Evolutionary conservation across 2,888 invertebrate species (phyloP), one percentile per base, ranked within the genome.

Genomic region (Trichacis sp.): DNA sequence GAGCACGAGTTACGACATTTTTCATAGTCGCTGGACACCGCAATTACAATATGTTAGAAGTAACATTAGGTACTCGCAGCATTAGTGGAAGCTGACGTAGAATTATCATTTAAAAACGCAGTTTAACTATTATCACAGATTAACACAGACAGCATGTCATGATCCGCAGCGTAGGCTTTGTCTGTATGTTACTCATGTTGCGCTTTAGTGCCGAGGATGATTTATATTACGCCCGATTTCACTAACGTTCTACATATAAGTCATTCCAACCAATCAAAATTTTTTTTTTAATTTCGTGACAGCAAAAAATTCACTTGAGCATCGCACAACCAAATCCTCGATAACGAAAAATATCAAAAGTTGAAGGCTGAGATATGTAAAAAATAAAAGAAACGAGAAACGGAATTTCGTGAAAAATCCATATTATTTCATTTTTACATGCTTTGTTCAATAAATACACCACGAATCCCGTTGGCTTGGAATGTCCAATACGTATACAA

Each of bases 91-190:
- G 73, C 74, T 74, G 73, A 66, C 68, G 70, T 64, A 69, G 59
- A 75, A 74, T 64, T 56, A 61, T 58, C 54, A 52, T 57, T 56
- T 60, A 57, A 40, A 64, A 51, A 61, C 66, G 63, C 69, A 64
- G 48, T 71, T 78, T 77, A 81, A 81, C 79, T 83, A 82, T 79
- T 83, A 83, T 82, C 82, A 82, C 82, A 82, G 82, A 83, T 82
- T 79, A 76, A 71, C 77, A 78, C 77, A 81, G 78, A 80, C 79
- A 78, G 78, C 73, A 76, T 76, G 75, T 76, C 76, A 73, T 74
- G 71, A 73, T 68, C 33, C 73, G 77, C 68, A 50, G 56, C 33
- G 47, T 63, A 62, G 66, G 66, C 59, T 64, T 69, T 64, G 70
- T 63, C 69, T 70, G 69, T 65, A 61, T 68, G 60, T 60, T 30